phyloP scores from a whole-genome alignment of 37 sponge, comb jelly and placozoan genomes.

The Ephydatia muelleri region DNA sequence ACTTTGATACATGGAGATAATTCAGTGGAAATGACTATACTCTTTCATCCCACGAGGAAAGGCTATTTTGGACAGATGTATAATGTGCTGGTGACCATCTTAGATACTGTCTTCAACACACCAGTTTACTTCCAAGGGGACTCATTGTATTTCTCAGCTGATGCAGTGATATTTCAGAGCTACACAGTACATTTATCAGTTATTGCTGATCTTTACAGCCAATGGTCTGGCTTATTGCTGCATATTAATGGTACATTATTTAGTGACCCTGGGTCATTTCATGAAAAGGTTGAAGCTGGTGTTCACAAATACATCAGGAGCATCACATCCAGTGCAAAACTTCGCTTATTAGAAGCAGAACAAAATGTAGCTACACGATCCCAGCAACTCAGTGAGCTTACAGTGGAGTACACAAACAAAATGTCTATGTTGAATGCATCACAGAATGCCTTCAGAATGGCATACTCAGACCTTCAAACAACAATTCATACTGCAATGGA shows the following conservation, averaged over 20 bases:
- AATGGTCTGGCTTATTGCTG: not conserved
- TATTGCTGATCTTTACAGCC: not conserved
- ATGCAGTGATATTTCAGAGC: not conserved
- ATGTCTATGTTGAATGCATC: not conserved
- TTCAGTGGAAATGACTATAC: not conserved
- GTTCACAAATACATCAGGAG: not conserved
- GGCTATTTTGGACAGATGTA: not conserved
- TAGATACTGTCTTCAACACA: not conserved
- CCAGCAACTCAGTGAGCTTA: not conserved
- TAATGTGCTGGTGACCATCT: not conserved
- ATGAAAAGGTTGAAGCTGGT: not conserved
- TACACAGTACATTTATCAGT: not conserved
- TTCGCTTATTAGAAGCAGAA: not conserved
- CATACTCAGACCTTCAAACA: not conserved
- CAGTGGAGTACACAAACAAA: not conserved
- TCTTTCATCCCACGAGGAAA: not conserved
- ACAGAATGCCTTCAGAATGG: not conserved
- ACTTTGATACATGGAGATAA: not conserved
- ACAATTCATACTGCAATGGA: not conserved
- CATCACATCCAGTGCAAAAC: not conserved
- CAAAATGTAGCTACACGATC: not conserved
- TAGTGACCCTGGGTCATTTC: not conserved
- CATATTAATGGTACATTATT: not conserved
- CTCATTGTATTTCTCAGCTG: not conserved
- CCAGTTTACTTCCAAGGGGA: not conserved